Base-by-base conservation (phyloP, 2,113 vertebrate species). In the Gambusia affinis region DNA sequence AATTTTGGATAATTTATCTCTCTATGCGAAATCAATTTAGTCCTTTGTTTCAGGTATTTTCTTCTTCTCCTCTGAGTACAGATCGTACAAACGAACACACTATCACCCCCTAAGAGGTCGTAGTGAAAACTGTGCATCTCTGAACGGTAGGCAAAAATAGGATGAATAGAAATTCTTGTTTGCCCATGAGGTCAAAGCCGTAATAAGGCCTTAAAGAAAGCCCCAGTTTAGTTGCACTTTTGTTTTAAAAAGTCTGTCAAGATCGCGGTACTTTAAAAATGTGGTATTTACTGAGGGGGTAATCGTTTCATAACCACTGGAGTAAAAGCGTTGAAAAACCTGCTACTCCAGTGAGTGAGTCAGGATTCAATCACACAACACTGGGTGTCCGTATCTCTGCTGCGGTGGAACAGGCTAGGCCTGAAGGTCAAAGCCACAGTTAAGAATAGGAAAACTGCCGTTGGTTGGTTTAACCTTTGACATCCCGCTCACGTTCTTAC, bases 401-500 rank as follows among this genome's bases (percentile, higher is more conserved):
- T 89, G 82, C 72, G 66, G 67, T 71, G 37, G 67, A 82, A 33
- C 60, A 37, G 54, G 15, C 70, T 29, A 76, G 64, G 77, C 14
- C n/a, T 61, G 85, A 89, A 85, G 87, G 80, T 88, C 86, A 90
- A 80, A 81, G 57, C 47, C 62, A 82, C 47, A 75, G 78, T 84
- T 68, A 81, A 76, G 82, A 65, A 77, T 29, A 68, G 66, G 72
- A 81, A 73, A 71, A 79, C 60, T 57, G 54, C 57, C 2, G n/a
- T 33, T 54, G 72, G 78, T 81, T 84, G 85, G 71, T 77, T 88
- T 89, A 77, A 82, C 85, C 79, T 87, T 69, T 79, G 85, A 87
- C 90, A 86, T 69, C 76, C n/a, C 78, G 81, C 82, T 89, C 81
- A 71, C 60, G 57, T 83, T 74, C 76, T 68, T 67, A 65, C 14